Percentiles rank a stretch among this genome's conserved stretches.
Conservation (phyloP, 2,113 vertebrate species). For the Scortum barcoo region DNA sequence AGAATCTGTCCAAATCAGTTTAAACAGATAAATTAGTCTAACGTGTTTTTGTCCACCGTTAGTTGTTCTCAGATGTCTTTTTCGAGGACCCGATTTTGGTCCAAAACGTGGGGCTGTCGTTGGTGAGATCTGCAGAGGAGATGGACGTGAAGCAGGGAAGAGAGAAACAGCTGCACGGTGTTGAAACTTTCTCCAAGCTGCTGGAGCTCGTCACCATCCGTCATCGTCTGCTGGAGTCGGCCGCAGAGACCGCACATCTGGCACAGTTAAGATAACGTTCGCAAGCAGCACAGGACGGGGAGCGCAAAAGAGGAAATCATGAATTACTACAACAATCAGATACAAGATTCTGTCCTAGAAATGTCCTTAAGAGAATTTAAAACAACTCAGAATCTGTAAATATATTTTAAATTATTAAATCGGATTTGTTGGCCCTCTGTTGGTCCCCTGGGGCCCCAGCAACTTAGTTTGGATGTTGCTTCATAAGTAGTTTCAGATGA, state of each 20-base stretch:
- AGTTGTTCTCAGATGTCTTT: slow-evolving; percentile 84
- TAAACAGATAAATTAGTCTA: neutral
- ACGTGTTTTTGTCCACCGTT: slow-evolving; percentile 17
- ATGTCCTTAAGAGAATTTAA: no score
- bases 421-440: no score
- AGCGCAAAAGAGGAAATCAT: neutral
- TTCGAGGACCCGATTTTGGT: slow-evolving; percentile 71
- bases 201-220: slow-evolving; percentile 82
- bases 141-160: slow-evolving; percentile 61
- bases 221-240: slow-evolving; percentile 78
- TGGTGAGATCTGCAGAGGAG: slow-evolving; percentile 59
- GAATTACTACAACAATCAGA: neutral
- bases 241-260: slow-evolving; percentile 71
- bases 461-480: no score
- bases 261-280: slow-evolving; percentile 68
- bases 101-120: slow-evolving; percentile 54
- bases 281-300: no score
- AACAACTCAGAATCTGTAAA: no score
- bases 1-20: neutral
- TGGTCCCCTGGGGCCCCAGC: no score
- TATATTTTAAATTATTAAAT: no score
- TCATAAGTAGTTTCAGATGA: no score
- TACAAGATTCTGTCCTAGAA: no score
- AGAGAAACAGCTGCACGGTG: slow-evolving; percentile 65
- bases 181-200: slow-evolving; percentile 81